These are phyloP conservation scores for Ciona savignyi DNA, from an alignment of 23 tunicate species.

Conservation along the genomic window DNA sequence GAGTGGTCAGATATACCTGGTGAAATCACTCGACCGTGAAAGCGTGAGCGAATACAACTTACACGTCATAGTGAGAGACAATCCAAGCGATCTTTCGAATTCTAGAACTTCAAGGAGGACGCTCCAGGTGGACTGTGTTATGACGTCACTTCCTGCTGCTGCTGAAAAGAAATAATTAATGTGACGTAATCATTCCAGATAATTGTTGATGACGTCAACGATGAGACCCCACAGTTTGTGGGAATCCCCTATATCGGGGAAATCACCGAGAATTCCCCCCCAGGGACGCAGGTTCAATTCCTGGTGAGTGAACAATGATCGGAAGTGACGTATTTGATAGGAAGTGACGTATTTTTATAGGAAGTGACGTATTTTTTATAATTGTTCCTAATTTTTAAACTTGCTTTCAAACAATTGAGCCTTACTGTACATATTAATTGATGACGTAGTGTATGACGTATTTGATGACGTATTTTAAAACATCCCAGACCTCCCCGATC, in stretches of 20 bases:
- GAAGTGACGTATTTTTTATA: no score
- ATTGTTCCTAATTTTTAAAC: not conserved
- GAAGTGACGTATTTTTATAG: no score
- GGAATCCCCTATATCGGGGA: constrained; percentile 55
- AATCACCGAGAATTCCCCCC: constrained; percentile 40
- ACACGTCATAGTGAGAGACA: constrained; percentile 40
- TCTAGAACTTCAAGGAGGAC: constrained; percentile 25
- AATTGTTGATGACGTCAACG: constrained; percentile 62
- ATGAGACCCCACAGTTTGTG: constrained; percentile 57
- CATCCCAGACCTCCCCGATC: constrained; percentile 17
- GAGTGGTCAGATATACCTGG: constrained; percentile 54
- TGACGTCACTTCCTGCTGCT: no score
- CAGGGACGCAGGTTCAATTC: constrained; percentile 34
- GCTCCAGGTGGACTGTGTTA: constrained; percentile 27
- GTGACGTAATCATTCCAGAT: constrained; percentile 23
- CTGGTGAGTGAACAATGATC: constrained; percentile 19
- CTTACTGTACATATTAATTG: no score
- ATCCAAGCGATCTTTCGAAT: constrained; percentile 19
- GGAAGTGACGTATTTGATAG: no score
- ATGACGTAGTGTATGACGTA: no score
- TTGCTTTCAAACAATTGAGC: no score
- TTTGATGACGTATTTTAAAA: not conserved
- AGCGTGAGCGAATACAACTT: constrained; percentile 17
- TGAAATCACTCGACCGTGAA: constrained; percentile 67
- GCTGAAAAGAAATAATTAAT: not conserved